A percentile compares a stretch with the other conserved stretches of the same genome.
Conservation (phyloP, 2,888 invertebrate species). For the Meta bourneti region DNA sequence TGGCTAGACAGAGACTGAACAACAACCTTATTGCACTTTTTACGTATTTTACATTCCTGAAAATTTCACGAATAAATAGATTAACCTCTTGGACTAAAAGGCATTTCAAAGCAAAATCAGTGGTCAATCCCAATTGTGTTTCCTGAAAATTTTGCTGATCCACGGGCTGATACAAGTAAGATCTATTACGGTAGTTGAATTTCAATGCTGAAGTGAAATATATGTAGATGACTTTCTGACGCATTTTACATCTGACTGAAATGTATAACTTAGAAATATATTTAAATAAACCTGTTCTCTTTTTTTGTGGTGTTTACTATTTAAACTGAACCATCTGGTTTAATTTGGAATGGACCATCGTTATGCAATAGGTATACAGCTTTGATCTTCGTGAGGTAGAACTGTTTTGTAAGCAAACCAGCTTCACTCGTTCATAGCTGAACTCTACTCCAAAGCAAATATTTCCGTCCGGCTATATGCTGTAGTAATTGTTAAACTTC, state of each 20-base stretch:
- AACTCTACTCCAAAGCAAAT: no score
- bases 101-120: background rate
- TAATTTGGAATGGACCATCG: background rate
- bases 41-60: background rate
- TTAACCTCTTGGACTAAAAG: background rate
- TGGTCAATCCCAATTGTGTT: slow-evolving; percentile 45
- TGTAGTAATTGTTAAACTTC: no score
- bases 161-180: slow-evolving; percentile 52
- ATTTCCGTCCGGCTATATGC: no score
- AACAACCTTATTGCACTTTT: background rate
- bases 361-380: background rate
- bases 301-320: slow-evolving; percentile 11
- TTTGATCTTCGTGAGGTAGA: background rate
- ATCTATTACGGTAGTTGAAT: slow-evolving; percentile 69
- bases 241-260: slow-evolving; percentile 69
- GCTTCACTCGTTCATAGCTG: no score
- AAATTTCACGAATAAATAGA: background rate
- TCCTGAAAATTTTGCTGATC: slow-evolving; percentile 18
- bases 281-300: slow-evolving; percentile 29
- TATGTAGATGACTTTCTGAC: slow-evolving; percentile 74
- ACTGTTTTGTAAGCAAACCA: no score
- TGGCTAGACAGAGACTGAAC: background rate
- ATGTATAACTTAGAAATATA: slow-evolving; percentile 50
- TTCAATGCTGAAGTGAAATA: slow-evolving; percentile 56
- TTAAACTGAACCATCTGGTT: background rate